Percentiles rank a stretch among this genome's conserved stretches.
Evolutionary conservation across 1,140 invertebrate genomes (phyloP).

Genomic region (Drosophila micromelanica): DNA sequence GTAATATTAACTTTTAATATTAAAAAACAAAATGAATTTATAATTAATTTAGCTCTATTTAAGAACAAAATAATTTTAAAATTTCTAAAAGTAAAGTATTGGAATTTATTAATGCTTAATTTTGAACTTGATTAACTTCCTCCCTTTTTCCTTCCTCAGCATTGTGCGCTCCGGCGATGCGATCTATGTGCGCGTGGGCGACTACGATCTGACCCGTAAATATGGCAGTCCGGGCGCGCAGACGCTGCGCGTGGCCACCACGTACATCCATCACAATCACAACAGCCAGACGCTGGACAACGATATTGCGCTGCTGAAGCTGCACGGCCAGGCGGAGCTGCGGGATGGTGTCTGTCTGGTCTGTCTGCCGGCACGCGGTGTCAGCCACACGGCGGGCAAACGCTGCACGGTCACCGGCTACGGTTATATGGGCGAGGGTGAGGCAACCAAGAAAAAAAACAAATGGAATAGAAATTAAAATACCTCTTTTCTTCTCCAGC

Average conservation of each 20-base stretch:
- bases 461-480: too few relatives aligned
- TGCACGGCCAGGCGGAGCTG: slow-evolving; percentile 95
- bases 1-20: too few relatives aligned
- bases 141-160: slow-evolving; percentile 85
- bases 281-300: slow-evolving; percentile 98
- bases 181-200: slow-evolving; percentile 96
- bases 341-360: slow-evolving; percentile 90
- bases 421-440: slow-evolving; percentile 97
- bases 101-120: too few relatives aligned
- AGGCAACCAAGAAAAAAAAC: slow-evolving; percentile 31
- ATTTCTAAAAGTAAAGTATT: too few relatives aligned
- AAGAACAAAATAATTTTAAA: too few relatives aligned
- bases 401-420: slow-evolving; percentile 96
- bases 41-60: too few relatives aligned
- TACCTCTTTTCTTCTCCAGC: slow-evolving; percentile 85
- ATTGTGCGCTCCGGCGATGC: slow-evolving; percentile 95
- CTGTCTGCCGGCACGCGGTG: slow-evolving; percentile 92
- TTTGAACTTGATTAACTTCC: too few relatives aligned
- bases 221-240: slow-evolving; percentile 95
- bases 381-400: slow-evolving; percentile 93
- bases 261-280: slow-evolving; percentile 98
- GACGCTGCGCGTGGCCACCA: slow-evolving; percentile 94
- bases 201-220: slow-evolving; percentile 95
- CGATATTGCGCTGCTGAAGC: slow-evolving; percentile 96
- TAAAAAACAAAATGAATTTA: too few relatives aligned